Evolutionary conservation across 2,888 invertebrate genomes (phyloP).

Genomic region (Drosophila antonietae): DNA sequence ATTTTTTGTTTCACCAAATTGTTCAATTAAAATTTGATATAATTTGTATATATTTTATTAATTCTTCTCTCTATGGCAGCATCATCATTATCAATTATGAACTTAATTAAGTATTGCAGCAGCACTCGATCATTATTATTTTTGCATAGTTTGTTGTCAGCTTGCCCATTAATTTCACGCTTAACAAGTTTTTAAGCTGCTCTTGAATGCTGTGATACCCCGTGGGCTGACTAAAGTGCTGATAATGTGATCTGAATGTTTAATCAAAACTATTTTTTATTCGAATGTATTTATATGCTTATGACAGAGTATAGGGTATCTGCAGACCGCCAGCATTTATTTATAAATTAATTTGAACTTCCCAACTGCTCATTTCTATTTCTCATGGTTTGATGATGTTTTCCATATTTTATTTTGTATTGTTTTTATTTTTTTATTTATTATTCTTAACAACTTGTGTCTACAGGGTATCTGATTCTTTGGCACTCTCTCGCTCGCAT

Average conservation of each 20-base stretch:
- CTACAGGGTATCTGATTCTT: constrained; percentile 17
- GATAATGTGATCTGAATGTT: neutral
- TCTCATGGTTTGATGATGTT: neutral
- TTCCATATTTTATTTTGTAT: neutral
- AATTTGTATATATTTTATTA: too few relatives aligned
- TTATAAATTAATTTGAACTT: neutral
- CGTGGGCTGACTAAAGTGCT: neutral
- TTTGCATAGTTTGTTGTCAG: constrained; percentile 39
- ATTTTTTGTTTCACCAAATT: too few relatives aligned
- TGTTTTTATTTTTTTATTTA: too few relatives aligned
- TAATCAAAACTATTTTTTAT: too few relatives aligned
- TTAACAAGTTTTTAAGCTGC: constrained; percentile 34
- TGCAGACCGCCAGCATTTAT: neutral
- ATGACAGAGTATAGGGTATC: neutral
- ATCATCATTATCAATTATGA: constrained; percentile 25
- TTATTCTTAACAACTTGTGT: neutral
- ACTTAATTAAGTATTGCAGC: constrained; percentile 30
- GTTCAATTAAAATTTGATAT: too few relatives aligned
- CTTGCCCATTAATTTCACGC: constrained; percentile 48
- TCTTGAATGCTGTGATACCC: constrained; percentile 20
- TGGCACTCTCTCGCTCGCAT: neutral
- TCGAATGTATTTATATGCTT: neutral
- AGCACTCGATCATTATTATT: constrained; percentile 33
- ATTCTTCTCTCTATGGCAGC: neutral
- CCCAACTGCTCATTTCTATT: neutral